phyloP scores from a whole-genome alignment of 2,797 vertebrate genomes.

The Bradypodion pumilum region DNA sequence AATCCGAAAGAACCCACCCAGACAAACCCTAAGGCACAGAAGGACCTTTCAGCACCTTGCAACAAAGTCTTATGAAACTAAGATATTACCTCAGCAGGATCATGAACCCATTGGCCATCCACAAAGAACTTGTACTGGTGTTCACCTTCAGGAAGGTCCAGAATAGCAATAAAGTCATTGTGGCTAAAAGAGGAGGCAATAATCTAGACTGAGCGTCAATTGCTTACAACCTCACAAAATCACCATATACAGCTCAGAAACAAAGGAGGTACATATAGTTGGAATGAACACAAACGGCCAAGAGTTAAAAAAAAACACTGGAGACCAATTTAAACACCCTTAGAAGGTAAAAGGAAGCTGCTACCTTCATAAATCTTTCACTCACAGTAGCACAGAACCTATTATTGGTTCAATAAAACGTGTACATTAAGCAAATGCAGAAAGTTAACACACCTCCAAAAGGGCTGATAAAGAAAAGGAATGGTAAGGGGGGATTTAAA shows the following conservation, averaged over 20 bases:
- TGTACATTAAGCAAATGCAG: not conserved
- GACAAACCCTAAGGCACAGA: too few relatives aligned
- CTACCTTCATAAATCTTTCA: not conserved
- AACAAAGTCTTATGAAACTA: not conserved
- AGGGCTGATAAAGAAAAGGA: not conserved
- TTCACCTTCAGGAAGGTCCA: constrained; percentile 96
- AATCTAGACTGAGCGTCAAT: not conserved
- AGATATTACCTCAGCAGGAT: constrained; percentile 89
- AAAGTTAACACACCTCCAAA: not conserved
- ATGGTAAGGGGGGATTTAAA: not conserved
- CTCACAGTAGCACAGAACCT: not conserved
- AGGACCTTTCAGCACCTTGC: not conserved
- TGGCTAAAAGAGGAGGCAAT: constrained; percentile 79
- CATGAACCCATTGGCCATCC: constrained; percentile 97
- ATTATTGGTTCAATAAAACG: not conserved
- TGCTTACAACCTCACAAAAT: too few relatives aligned
- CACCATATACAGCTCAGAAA: not conserved
- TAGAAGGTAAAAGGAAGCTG: not conserved
- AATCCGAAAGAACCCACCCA: too few relatives aligned
- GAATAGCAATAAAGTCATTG: constrained; percentile 96
- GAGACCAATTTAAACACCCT: not conserved
- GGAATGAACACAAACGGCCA: not conserved
- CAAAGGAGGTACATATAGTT: not conserved
- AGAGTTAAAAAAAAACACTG: not conserved
- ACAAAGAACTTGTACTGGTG: constrained; percentile 99